Base-by-base conservation (phyloP, 2,888 invertebrate species). In the Caenorhabditis zanzibari region DNA sequence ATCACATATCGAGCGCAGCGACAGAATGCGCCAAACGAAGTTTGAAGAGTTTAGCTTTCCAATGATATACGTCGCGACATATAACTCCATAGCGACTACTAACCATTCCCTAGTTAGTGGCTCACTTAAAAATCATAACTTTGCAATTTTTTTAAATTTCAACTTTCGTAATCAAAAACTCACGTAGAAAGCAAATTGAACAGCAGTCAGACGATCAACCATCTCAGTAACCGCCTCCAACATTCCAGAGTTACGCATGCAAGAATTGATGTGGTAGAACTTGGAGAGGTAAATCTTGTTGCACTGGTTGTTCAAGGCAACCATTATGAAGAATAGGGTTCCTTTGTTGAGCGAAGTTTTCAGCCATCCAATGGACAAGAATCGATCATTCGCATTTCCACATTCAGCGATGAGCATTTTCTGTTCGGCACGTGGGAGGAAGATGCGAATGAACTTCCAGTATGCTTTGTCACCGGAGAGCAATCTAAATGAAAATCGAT, bases 311-410 rank as follows among this genome's bases (percentile, higher is more conserved):
- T 61, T 81, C 24, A 91, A 82, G 0, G 87, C 84, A 24, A 91
- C 72, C 26, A 91, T 59, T 77, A 90, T 89, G 71, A 91, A 91
- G 54, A 89, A 81, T 24, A 91, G 82, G 22, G 88, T 86, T 7
- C 88, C 85, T 76, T 87, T 86, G 77, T 90, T 91, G 68, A 91
- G 82, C 1, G 90, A 88, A 26, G 88, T 88, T 58, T 91, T 91
- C 47, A 91, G 79, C 91, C 91, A 91, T 3, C 88, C 88, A 32
- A 90, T 80, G 1, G 90, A 90, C 26, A 91, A 58, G 12, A 84
- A 81, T 2, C 90, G 80, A 41, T 88, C 86, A 26, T 84, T 87
- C 0, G 85, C 82, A 32, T 87, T 74, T 19, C 85, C 87, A 66
- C 85, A 84, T 58, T 87, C 87, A 6, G 87, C 87, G 7, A 86